Percentiles rank a stretch among this genome's conserved stretches.
phyloP scores from a whole-genome alignment of 2,797 vertebrate genomes.

The Sphenopsis melanotis region DNA sequence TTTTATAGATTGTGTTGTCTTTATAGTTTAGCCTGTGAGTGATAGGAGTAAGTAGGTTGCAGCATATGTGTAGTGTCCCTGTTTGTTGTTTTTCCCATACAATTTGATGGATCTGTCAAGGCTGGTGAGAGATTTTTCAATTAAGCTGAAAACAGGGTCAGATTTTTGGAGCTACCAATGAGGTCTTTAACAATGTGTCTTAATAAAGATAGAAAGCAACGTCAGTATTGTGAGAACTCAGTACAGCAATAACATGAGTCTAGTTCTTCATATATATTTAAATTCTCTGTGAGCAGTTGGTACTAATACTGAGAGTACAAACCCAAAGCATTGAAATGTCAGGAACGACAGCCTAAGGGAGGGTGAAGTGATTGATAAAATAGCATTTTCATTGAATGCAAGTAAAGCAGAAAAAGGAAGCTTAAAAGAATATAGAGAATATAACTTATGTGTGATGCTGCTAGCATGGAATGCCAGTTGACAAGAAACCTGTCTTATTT shows the following conservation, averaged over 20 bases:
- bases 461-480: not conserved
- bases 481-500: not conserved
- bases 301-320: not conserved
- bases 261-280: not conserved
- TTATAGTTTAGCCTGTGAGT: not conserved
- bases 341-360: not conserved
- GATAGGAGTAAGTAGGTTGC: not conserved
- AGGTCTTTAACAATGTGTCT: not conserved
- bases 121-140: not conserved
- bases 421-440: not conserved
- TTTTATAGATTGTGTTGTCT: not conserved
- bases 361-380: accelerated
- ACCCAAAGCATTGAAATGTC: not conserved
- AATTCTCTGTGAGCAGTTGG: not conserved
- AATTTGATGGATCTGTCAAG: not conserved
- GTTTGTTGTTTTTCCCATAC: not conserved
- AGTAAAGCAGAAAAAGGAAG: not conserved
- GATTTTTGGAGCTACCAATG: not conserved
- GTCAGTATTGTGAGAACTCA: not conserved
- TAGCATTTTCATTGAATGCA: not conserved
- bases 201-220: not conserved
- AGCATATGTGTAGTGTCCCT: not conserved
- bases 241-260: not conserved
- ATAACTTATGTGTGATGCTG: not conserved
- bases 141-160: not conserved